Percentiles rank a stretch among this genome's conserved stretches.
These are phyloP conservation scores for Alviniconcha marisindica DNA, from an alignment of 1,140 invertebrate species.

Conservation along the genomic window DNA sequence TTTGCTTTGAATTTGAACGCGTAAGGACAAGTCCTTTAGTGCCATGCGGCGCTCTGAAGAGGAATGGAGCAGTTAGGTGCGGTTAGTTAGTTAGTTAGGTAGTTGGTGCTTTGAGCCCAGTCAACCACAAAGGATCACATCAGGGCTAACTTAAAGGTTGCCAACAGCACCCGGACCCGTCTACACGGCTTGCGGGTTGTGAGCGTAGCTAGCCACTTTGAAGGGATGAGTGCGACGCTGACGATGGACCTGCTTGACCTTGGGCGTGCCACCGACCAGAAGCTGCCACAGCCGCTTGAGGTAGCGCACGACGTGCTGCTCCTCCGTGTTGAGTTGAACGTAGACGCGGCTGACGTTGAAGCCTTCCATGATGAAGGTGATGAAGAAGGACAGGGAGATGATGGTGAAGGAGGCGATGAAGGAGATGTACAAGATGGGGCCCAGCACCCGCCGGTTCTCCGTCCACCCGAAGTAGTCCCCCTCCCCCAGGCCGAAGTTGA, in stretches of 20 bases:
- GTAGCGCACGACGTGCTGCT: constrained; percentile 22
- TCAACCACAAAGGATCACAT: no score
- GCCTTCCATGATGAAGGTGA: constrained; percentile 16
- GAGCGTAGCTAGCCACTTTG: background rate
- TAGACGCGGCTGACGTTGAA: constrained; percentile 19
- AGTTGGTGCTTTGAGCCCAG: no score
- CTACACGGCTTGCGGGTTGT: no score
- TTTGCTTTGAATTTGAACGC: no score
- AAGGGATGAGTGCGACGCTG: constrained; percentile 5
- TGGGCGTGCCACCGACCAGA: constrained; percentile 5
- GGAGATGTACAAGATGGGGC: constrained; percentile 9
- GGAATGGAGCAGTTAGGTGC: no score
- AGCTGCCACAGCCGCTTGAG: background rate
- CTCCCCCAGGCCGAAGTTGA: constrained; percentile 26
- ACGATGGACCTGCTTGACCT: background rate
- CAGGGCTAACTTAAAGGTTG: no score
- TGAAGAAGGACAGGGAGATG: constrained; percentile 13
- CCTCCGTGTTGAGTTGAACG: constrained; percentile 27
- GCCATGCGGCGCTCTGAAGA: no score
- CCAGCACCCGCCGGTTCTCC: background rate
- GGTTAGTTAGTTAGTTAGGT: no score
- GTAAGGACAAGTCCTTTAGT: no score
- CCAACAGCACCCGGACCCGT: no score
- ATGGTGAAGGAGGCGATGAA: constrained; percentile 18
- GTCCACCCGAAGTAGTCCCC: background rate